Base-by-base conservation (phyloP, 2,888 invertebrate species). In the Lymantria monacha region DNA sequence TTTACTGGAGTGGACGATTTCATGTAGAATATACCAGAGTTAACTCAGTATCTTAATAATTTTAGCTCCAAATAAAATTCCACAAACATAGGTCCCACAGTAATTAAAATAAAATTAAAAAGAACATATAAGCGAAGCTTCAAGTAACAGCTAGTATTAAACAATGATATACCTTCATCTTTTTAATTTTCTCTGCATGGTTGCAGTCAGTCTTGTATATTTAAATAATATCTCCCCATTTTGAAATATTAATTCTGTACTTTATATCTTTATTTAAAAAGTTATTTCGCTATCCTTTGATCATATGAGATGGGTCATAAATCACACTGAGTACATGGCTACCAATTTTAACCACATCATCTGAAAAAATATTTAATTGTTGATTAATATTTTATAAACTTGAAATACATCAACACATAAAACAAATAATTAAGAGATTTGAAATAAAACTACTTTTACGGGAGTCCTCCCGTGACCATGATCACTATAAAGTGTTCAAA, bases 151-250 rank as follows among this genome's bases (percentile, higher is more conserved):
- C 9, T 36, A 11, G 36, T 11, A 36, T 36, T 9, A 7, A 11
- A 11, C 36, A 36, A 11, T 11, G 10, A 11, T 3, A 13, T 42
- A 42, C 42, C 42, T 42, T 42, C 42, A 48, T 46, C 49, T 53
- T 49, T 37, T 51, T 49, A 36, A 46, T 51, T 38, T 51, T 57
- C 7, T 42, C 40, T 9, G 15, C 30, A 41, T 50, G 43, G 8
- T 30, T 37, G 12, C 43, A 43, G 12, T 48, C 48, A 0, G 42
- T 43, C 10, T 37, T n/a, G 13, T 48, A 48, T 7, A 48, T 43
- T 37, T 48, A 43, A 7, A 48, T 13, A 13, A 48, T 43, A 30
- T 48, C 48, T 7, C 36, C 13, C 43, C 42, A 43, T 30, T 12
- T 48, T 12, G 42, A 33, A 8, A 36, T 36, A 13, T 43, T 38